Conservation (phyloP, 2,888 invertebrate genomes). For the Listrodromus nycthemerus region DNA sequence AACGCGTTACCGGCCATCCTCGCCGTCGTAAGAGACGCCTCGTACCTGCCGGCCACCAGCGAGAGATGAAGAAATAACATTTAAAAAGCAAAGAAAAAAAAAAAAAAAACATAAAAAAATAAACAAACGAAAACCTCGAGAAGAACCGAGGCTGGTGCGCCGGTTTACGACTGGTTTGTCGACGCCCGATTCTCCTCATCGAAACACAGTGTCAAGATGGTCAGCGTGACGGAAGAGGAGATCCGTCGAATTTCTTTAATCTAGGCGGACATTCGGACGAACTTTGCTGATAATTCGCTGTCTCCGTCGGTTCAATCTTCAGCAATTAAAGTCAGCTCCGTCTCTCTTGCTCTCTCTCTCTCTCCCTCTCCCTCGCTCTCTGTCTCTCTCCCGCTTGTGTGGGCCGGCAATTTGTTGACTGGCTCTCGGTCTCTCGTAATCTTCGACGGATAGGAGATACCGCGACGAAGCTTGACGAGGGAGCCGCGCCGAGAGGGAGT, state of each 20-base stretch:
- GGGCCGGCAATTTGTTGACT: slow-evolving; percentile 55
- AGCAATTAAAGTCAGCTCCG: slow-evolving; percentile 59
- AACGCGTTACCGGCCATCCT: slow-evolving; percentile 52
- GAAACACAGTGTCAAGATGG: background rate
- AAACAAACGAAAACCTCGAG: background rate
- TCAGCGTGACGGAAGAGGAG: slow-evolving; percentile 7
- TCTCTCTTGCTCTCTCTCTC: background rate
- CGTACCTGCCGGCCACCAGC: slow-evolving; percentile 33
- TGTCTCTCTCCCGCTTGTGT: slow-evolving; percentile 9
- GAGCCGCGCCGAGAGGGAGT: slow-evolving; percentile 2
- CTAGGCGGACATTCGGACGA: background rate
- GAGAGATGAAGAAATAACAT: slow-evolving; percentile 61
- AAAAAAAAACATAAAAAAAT: background rate
- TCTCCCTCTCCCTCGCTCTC: background rate
- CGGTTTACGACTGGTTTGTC: background rate
- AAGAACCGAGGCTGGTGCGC: slow-evolving; percentile 4
- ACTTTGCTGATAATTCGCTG: slow-evolving; percentile 17
- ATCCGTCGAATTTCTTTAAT: slow-evolving; percentile 31
- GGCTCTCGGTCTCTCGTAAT: slow-evolving; percentile 52
- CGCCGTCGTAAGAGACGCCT: slow-evolving; percentile 7
- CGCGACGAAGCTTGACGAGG: slow-evolving; percentile 55
- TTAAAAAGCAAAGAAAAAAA: background rate
- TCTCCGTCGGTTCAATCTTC: slow-evolving; percentile 49
- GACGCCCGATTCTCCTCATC: background rate
- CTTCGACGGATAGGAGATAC: slow-evolving; percentile 25